These are phyloP conservation scores for Coecobrya sp. DNA, from an alignment of 2,888 invertebrate species.

Conservation along the genomic window DNA sequence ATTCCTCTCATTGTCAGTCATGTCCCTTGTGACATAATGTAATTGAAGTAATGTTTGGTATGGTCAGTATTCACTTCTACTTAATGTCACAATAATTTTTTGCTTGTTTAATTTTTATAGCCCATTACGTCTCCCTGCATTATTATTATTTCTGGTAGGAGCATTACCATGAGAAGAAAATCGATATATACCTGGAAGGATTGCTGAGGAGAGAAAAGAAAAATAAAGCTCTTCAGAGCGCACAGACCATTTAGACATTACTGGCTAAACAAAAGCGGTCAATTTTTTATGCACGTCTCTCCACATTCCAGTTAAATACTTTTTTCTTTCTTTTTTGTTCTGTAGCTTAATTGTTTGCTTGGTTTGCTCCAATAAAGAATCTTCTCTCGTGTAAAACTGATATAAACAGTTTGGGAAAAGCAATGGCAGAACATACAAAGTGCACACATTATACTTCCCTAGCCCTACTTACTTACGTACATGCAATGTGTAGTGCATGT, in stretches of 20 bases:
- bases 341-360: neutral
- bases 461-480: neutral
- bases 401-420: neutral
- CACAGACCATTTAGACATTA: constrained; percentile 17
- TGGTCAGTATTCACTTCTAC: constrained; percentile 15
- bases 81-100: neutral
- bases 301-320: neutral
- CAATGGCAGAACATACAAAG: neutral
- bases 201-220: neutral
- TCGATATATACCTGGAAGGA: constrained; percentile 33
- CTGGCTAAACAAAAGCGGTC: constrained; percentile 12
- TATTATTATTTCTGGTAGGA: neutral
- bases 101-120: constrained; percentile 22
- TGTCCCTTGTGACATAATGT: neutral
- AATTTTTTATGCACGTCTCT: neutral
- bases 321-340: neutral
- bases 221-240: neutral
- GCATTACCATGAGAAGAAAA: neutral
- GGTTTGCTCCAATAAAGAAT: constrained; percentile 4
- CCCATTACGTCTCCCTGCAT: neutral
- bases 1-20: neutral
- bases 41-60: constrained; percentile 3
- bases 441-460: neutral
- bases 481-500: neutral
- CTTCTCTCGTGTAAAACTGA: constrained; percentile 21